These are phyloP conservation scores for Xylocopa sonorina DNA, from an alignment of 1,140 invertebrate genomes.

Conservation along the genomic window DNA sequence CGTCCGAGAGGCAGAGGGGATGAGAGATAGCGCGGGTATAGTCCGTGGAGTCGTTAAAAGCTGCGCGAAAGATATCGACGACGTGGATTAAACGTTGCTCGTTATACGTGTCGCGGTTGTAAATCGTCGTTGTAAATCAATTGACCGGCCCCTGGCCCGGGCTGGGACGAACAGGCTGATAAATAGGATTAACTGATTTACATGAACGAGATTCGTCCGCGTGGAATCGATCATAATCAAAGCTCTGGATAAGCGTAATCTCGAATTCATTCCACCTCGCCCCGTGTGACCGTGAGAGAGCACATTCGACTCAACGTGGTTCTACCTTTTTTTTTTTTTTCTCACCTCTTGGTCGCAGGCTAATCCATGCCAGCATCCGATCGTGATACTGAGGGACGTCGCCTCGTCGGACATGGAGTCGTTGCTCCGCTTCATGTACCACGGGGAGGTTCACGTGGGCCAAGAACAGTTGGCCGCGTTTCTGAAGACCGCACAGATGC, in stretches of 20 bases:
- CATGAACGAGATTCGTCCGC: slow-evolving; percentile 56
- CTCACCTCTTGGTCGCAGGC: slow-evolving; percentile 81
- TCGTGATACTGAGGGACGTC: slow-evolving; percentile 95
- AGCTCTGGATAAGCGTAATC: slow-evolving; percentile 28
- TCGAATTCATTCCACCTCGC: slow-evolving; percentile 26
- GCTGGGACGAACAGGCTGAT: slow-evolving; percentile 18
- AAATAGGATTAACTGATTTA: slow-evolving; percentile 61
- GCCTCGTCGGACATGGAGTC: slow-evolving; percentile 94
- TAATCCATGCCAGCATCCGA: slow-evolving; percentile 96
- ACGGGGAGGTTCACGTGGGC: slow-evolving; percentile 95
- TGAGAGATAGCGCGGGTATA: neutral
- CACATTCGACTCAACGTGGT: neutral
- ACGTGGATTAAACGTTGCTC: slow-evolving; percentile 64
- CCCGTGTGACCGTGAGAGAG: neutral
- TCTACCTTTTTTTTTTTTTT: neutral
- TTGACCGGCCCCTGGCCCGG: slow-evolving; percentile 41
- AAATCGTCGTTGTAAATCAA: slow-evolving; percentile 68
- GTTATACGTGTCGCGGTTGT: slow-evolving; percentile 59
- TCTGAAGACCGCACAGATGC: slow-evolving; percentile 93
- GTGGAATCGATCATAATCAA: slow-evolving; percentile 59
- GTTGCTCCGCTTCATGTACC: slow-evolving; percentile 96
- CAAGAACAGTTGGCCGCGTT: slow-evolving; percentile 94
- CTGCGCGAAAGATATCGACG: slow-evolving; percentile 42
- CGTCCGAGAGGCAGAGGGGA: neutral
- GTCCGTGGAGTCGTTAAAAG: slow-evolving; percentile 34